Evolutionary conservation across 2,888 invertebrate genomes (phyloP).

Genomic region (Plagodis dolabraria): DNA sequence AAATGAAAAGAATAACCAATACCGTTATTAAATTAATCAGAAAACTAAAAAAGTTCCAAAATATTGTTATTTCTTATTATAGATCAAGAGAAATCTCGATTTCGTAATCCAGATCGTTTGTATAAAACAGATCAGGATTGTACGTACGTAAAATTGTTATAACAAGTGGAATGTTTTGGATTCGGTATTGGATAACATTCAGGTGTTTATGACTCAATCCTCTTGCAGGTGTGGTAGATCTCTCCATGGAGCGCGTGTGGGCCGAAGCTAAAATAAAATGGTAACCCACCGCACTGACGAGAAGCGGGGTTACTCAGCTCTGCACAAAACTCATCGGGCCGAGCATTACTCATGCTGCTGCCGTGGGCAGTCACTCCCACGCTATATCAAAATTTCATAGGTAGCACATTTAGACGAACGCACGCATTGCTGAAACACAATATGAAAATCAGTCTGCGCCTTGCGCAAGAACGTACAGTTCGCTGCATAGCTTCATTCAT

Average conservation of each 20-base stretch:
- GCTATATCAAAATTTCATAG: constrained; percentile 79
- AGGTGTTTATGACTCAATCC: constrained; percentile 73
- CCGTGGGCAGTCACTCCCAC: constrained; percentile 73
- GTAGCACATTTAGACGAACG: constrained; percentile 65
- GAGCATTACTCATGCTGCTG: constrained; percentile 73
- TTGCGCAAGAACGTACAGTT: constrained; percentile 14
- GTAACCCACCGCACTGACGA: constrained; percentile 52
- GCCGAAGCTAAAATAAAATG: constrained; percentile 77
- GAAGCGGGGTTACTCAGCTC: constrained; percentile 68
- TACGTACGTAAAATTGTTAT: constrained; percentile 36
- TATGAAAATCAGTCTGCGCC: constrained; percentile 19
- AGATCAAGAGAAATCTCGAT: background rate
- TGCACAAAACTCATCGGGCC: constrained; percentile 53
- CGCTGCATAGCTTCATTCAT: constrained; percentile 14
- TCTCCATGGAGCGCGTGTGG: constrained; percentile 65
- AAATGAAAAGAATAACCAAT: too few species aligned
- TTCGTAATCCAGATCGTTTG: constrained; percentile 9
- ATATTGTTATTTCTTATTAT: too few species aligned
- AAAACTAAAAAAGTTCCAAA: too few species aligned
- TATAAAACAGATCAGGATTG: constrained; percentile 26
- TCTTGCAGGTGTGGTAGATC: constrained; percentile 77
- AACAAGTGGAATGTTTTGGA: constrained; percentile 50
- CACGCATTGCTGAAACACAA: constrained; percentile 31
- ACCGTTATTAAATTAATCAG: too few species aligned
- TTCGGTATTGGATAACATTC: constrained; percentile 70